phyloP scores from a whole-genome alignment of 1,140 invertebrate species.

The Chrysomallon squamiferum region DNA sequence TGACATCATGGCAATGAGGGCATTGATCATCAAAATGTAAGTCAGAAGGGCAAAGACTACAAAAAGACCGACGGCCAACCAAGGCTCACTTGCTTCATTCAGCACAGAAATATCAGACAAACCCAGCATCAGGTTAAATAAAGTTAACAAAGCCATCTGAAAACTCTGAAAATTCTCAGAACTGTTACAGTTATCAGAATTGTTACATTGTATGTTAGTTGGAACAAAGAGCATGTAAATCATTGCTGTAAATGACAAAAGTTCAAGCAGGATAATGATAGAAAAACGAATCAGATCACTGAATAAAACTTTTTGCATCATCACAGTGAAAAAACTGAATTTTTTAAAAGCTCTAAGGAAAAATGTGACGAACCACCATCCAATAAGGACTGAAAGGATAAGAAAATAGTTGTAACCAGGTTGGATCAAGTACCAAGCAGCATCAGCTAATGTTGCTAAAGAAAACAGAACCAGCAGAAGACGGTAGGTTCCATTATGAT shows the following conservation, averaged over 20 bases:
- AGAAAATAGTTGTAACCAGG: slow-evolving; percentile 24
- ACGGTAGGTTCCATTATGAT: slow-evolving; percentile 35
- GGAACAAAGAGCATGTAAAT: slow-evolving; percentile 36
- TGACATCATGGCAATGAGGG: slow-evolving; percentile 51
- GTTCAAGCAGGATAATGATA: slow-evolving; percentile 31
- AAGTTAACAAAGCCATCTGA: slow-evolving; percentile 26
- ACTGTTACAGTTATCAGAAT: too few relatives aligned
- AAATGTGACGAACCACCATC: slow-evolving; percentile 40
- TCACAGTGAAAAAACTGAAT: slow-evolving; percentile 47
- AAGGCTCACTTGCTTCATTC: slow-evolving; percentile 25
- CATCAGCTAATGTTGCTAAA: slow-evolving; percentile 30
- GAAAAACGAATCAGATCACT: slow-evolving; percentile 42
- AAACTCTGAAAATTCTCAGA: slow-evolving; percentile 21
- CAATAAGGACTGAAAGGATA: slow-evolving; percentile 31
- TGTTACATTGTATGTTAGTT: too few relatives aligned
- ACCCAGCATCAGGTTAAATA: slow-evolving; percentile 48
- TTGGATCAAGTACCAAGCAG: slow-evolving; percentile 11
- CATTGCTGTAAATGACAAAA: slow-evolving; percentile 36
- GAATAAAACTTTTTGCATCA: slow-evolving; percentile 40
- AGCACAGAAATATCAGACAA: slow-evolving; percentile 32
- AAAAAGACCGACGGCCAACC: slow-evolving; percentile 30
- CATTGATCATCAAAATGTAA: slow-evolving; percentile 45
- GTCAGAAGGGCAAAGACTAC: slow-evolving; percentile 39
- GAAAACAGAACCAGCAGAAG: slow-evolving; percentile 31
- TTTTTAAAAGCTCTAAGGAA: slow-evolving; percentile 32